A percentile compares a stretch with the other conserved stretches of the same genome.
Evolutionary conservation across 2,113 vertebrate genomes (phyloP).

Genomic region (Lophotis ruficrista): DNA sequence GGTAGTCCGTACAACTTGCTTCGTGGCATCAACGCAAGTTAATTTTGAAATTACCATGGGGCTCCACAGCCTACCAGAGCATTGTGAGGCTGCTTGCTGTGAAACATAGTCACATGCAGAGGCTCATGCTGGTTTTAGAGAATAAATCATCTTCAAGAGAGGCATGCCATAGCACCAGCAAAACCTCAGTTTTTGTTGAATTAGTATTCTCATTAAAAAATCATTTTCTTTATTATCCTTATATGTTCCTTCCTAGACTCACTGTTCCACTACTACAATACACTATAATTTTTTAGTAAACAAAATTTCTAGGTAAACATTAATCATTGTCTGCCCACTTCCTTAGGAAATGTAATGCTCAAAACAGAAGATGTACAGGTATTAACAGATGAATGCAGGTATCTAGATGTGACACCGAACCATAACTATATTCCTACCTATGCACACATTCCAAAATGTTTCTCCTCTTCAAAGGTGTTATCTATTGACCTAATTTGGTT

Average conservation of each 20-base stretch:
- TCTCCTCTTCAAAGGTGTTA: background rate
- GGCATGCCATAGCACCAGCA: constrained; percentile 15
- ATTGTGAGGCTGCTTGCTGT: constrained; percentile 57
- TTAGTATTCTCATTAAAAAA: constrained; percentile 51
- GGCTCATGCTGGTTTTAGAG: constrained; percentile 61
- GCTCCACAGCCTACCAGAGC: constrained; percentile 44
- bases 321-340: background rate
- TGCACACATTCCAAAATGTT: background rate
- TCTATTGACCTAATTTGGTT: background rate
- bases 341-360: background rate
- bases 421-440: background rate
- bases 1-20: constrained; percentile 41
- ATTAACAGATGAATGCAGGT: background rate
- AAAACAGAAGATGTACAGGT: background rate
- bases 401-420: background rate
- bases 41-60: constrained; percentile 50
- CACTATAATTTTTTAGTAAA: background rate
- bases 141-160: constrained; percentile 57
- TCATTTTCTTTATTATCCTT: constrained; percentile 6
- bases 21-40: constrained; percentile 51
- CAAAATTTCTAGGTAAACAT: background rate
- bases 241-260: background rate
- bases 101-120: constrained; percentile 55
- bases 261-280: background rate
- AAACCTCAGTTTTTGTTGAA: constrained; percentile 42